Evolutionary conservation across 2,113 vertebrate species (phyloP), one percentile per base, ranked within the genome.

Genomic region (Kryptolebias marmoratus): DNA sequence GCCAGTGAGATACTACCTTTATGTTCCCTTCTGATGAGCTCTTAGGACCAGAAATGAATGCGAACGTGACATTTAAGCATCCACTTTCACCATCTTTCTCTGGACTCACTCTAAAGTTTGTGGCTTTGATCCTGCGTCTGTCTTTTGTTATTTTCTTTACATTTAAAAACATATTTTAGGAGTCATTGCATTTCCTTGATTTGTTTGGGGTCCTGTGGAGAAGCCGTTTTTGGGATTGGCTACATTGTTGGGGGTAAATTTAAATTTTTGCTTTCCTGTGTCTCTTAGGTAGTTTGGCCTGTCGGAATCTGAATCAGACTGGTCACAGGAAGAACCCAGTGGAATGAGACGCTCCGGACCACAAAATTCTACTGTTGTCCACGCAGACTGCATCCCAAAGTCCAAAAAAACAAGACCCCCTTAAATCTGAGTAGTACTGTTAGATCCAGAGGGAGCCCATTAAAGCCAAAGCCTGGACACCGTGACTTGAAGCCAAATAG

Each of bases 311-410:
- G 93, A 91, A 94, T 93, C 96, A 93, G 90, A 88, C 94, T 83
- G 93, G 92, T 85, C 90, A 90, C 87, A 95, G 94, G 94, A 96
- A 90, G 89, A 95, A 94, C 89, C 94, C 93, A 8, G 94, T 94
- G 87, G 95, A 97, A 90, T 95, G 89, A 90, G 93, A 88, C 93
- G 83, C 75, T 57, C 67, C 70, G 49, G 18, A 55, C 49, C 62
- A 47, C 3, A 1, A 60, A 74, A 57, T 75, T 75, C 53, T 52
- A 8, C 73, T 78, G 22, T 57, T 79, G 64, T 86, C 81, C 70
- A 48, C 62, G 60, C 74, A 84, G 78, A 81, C 57, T 60, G 65
- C 65, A 60, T 31, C 76, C 66, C 64, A 57, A 73, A 79, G 70
- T 80, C 70, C 74, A 79, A 63, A 72, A 69, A 65, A 71, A 71